phyloP scores from a whole-genome alignment of 1,140 invertebrate genomes.

The Sipha flava region DNA sequence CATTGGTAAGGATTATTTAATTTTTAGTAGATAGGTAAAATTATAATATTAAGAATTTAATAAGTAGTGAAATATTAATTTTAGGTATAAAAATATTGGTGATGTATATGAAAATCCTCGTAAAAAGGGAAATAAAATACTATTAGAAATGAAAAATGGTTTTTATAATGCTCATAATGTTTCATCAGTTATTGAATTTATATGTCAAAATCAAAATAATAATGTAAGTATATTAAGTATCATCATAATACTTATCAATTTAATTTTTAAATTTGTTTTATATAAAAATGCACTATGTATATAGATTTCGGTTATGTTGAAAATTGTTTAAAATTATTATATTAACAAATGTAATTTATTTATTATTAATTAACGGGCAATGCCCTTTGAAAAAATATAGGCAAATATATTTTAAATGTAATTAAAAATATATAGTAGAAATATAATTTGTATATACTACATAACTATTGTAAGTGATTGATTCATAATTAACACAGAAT shows the following conservation, averaged over 20 bases:
- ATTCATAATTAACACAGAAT: too few relatives aligned
- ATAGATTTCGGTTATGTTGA: too few relatives aligned
- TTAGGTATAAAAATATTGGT: conserved; percentile 18
- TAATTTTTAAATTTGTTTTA: too few relatives aligned
- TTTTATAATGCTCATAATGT: not conserved
- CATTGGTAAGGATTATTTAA: not conserved
- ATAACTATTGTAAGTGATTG: too few relatives aligned
- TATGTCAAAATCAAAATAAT: not conserved
- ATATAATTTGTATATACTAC: too few relatives aligned
- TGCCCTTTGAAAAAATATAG: too few relatives aligned
- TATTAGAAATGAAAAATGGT: not conserved
- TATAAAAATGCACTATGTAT: too few relatives aligned
- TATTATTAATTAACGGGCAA: too few relatives aligned
- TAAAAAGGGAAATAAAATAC: not conserved
- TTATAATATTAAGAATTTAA: not conserved
- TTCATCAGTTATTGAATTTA: conserved; percentile 23
- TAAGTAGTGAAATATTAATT: not conserved
- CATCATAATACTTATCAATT: not conserved
- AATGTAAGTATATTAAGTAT: not conserved
- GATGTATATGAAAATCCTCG: not conserved
- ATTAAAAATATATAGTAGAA: too few relatives aligned
- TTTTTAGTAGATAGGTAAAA: not conserved
- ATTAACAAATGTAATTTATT: too few relatives aligned
- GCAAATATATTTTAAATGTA: too few relatives aligned
- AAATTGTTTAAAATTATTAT: too few relatives aligned